Evolutionary conservation across 2,888 invertebrate species (phyloP).

Genomic region (Amorpha juglandis): DNA sequence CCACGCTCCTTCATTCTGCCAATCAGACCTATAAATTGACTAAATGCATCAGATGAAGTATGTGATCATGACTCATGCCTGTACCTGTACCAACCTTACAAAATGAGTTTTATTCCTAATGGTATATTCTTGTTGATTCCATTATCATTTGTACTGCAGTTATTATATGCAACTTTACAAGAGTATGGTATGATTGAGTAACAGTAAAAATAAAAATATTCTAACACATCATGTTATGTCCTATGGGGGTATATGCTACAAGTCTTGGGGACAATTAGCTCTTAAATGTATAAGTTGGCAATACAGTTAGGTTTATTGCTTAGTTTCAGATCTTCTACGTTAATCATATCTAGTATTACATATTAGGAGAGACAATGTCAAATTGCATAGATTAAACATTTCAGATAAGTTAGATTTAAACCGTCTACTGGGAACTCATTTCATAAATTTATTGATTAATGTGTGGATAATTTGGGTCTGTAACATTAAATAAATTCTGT

Average conservation of each 20-base stretch:
- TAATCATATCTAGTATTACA: constrained; percentile 13
- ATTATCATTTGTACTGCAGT: constrained; percentile 16
- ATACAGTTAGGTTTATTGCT: constrained; percentile 23
- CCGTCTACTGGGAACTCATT: not conserved
- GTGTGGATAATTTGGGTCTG: not conserved
- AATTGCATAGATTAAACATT: not conserved
- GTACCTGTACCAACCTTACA: constrained; percentile 5
- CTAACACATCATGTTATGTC: constrained; percentile 1
- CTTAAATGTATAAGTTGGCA: constrained; percentile 21
- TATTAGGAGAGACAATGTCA: not conserved
- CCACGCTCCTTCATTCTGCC: no score
- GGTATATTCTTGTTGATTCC: constrained; percentile 14
- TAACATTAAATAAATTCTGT: constrained; percentile 18
- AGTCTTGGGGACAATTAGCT: constrained; percentile 4
- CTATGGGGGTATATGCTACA: not conserved
- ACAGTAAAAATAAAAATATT: not conserved
- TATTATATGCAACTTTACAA: constrained; percentile 18
- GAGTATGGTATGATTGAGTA: not conserved
- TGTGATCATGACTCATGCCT: no score
- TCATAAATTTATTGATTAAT: constrained; percentile 9
- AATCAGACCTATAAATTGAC: no score
- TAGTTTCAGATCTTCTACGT: constrained; percentile 14
- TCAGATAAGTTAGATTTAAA: not conserved
- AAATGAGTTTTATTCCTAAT: constrained; percentile 23
- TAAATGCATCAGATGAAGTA: no score